phyloP scores from a whole-genome alignment of 2,113 vertebrate species.

The Cryptotis parvus region DNA sequence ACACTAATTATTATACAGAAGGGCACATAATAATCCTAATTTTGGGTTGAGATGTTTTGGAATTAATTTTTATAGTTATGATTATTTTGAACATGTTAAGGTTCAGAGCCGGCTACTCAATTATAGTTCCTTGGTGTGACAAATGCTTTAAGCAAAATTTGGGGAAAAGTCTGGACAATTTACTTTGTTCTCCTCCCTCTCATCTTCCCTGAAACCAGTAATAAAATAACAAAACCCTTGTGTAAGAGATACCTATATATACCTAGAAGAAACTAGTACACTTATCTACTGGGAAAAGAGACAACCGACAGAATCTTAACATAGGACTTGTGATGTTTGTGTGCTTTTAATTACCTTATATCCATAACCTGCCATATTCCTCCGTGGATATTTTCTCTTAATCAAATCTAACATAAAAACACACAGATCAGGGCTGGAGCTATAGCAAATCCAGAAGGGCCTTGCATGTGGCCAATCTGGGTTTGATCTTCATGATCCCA shows the following conservation, averaged over 20 bases:
- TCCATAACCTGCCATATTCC: too few relatives aligned
- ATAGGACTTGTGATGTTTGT: background rate
- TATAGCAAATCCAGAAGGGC: too few relatives aligned
- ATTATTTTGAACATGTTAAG: background rate
- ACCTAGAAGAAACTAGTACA: background rate
- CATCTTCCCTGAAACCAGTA: background rate
- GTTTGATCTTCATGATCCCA: too few relatives aligned
- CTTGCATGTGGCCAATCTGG: too few relatives aligned
- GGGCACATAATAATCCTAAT: background rate
- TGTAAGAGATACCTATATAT: background rate
- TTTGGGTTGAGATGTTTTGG: background rate
- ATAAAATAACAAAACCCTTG: background rate
- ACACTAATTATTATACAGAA: background rate
- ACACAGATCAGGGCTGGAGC: too few relatives aligned
- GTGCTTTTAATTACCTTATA: background rate
- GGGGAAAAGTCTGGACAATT: background rate
- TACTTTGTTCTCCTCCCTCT: background rate
- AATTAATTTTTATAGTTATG: background rate
- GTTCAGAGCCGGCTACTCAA: background rate
- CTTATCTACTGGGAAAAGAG: background rate
- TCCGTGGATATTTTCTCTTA: background rate
- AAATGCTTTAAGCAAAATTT: background rate
- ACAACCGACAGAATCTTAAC: background rate
- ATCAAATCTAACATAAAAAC: background rate
- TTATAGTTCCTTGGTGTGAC: background rate